phyloP scores from a whole-genome alignment of 2,797 vertebrate species.

The Enteromius treurensis region DNA sequence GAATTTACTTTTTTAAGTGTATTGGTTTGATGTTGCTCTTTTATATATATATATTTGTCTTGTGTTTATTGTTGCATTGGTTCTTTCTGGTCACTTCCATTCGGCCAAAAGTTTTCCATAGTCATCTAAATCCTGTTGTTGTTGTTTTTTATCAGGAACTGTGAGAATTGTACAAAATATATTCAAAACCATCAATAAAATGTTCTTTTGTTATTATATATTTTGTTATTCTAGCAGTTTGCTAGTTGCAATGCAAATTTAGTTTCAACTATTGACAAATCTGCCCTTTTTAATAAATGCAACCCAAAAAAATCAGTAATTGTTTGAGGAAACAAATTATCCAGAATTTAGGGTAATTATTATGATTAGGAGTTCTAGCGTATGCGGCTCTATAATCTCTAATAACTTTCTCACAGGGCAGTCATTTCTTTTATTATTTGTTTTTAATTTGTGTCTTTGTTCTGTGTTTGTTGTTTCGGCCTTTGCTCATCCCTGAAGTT shows the following conservation, averaged over 20 bases:
- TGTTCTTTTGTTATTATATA: too few species aligned
- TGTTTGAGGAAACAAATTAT: not conserved
- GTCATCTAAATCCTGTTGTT: too few species aligned
- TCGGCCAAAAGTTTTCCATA: too few species aligned
- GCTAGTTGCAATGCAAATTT: too few species aligned
- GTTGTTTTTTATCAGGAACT: not conserved
- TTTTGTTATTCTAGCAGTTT: too few species aligned
- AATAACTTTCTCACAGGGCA: not conserved
- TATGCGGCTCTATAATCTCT: not conserved
- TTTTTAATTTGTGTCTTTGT: not conserved
- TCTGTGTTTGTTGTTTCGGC: not conserved
- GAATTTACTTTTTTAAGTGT: not conserved
- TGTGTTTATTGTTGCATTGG: not conserved
- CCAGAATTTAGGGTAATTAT: not conserved
- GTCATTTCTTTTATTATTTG: too few species aligned
- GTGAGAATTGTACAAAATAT: not conserved
- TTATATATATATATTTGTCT: not conserved
- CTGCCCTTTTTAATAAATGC: too few species aligned
- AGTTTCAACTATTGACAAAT: too few species aligned
- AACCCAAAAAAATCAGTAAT: not conserved
- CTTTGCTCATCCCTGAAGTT: not conserved
- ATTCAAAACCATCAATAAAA: not conserved
- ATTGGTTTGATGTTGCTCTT: not conserved
- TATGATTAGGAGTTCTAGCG: not conserved
- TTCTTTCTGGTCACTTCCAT: not conserved